A percentile compares a stretch with the other conserved stretches of the same genome.
Evolutionary conservation across 1,140 invertebrate genomes (phyloP).

Genomic region (Sycobia sp.): DNA sequence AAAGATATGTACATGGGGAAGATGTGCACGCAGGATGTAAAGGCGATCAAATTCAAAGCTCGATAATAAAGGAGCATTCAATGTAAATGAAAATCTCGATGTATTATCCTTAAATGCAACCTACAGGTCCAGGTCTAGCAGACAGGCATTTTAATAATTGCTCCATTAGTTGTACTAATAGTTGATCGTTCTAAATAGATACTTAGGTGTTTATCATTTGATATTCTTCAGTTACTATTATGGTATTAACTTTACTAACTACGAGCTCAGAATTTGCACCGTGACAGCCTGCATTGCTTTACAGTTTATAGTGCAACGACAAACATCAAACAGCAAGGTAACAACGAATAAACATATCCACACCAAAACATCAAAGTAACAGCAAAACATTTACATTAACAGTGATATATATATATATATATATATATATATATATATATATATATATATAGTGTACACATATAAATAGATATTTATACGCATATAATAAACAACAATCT

Average conservation of each 20-base stretch:
- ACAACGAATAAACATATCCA: conserved; percentile 62
- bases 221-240: no score
- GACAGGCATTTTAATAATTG: no score
- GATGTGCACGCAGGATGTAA: conserved; percentile 8
- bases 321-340: conserved; percentile 62
- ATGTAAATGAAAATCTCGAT: no score
- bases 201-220: no score
- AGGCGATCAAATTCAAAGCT: conserved; percentile 28
- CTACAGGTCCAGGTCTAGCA: no score
- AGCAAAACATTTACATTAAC: conserved; percentile 49
- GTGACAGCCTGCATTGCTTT: conserved; percentile 25
- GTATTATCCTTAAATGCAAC: no score
- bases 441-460: conserved; percentile 29
- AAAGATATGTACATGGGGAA: conserved; percentile 12
- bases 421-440: conserved; percentile 36
- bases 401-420: conserved; percentile 45
- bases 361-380: conserved; percentile 51
- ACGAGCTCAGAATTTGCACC: conserved; percentile 24
- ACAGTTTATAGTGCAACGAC: conserved; percentile 60
- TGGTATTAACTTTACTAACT: no score
- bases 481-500: conserved; percentile 45
- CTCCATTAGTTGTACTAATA: no score
- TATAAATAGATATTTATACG: conserved; percentile 29
- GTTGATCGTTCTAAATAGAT: no score
- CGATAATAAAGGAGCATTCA: no score